Percentiles rank a stretch among this genome's conserved stretches.
phyloP scores from a whole-genome alignment of 2,797 vertebrate genomes.

The Acanthornis magna region DNA sequence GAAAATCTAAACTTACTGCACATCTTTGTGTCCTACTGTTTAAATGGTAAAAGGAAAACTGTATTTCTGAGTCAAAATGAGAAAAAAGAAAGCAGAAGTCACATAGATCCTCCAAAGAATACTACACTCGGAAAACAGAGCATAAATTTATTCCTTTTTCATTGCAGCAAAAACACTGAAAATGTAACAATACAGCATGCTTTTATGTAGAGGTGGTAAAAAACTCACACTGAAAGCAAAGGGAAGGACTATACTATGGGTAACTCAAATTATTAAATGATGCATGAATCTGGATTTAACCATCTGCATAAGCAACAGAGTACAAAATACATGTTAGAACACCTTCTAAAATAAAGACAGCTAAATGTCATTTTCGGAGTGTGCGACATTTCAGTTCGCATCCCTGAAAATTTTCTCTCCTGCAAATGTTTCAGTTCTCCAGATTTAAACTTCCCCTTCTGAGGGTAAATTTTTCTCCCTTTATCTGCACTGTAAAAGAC shows the following conservation, averaged over 20 bases:
- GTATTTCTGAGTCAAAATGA: background rate
- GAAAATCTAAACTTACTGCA: background rate
- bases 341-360: background rate
- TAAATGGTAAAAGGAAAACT: background rate
- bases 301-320: background rate
- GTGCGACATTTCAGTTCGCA: background rate
- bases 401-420: background rate
- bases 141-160: background rate
- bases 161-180: background rate
- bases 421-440: background rate
- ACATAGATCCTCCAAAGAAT: background rate
- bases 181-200: background rate
- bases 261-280: background rate
- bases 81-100: background rate
- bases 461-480: background rate
- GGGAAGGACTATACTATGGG: background rate
- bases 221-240: background rate
- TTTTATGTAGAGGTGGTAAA: background rate
- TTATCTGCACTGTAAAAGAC: background rate
- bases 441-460: background rate
- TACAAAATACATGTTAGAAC: background rate
- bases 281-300: background rate
- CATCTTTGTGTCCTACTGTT: background rate
- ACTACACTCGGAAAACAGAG: background rate
- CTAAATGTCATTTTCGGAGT: background rate